Base-by-base conservation (phyloP, 2,888 invertebrate species). In the Tenthredo livida region DNA sequence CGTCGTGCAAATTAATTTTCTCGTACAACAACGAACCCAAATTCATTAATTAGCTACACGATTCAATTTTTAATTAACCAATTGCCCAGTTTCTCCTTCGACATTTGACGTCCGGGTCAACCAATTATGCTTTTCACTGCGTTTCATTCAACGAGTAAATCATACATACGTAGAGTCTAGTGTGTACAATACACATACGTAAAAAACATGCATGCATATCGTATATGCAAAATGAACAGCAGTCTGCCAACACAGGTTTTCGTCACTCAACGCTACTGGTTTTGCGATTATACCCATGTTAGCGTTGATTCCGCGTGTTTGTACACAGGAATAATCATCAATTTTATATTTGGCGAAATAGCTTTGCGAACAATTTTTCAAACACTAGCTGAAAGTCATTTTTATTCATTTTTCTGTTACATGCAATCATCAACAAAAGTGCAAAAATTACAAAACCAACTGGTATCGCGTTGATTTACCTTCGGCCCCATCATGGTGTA, bases 401-500 rank as follows among this genome's bases (percentile, higher is more conserved):
- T n/a, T 54, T n/a, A n/a, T 54, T 17, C 17, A 54, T 54, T 1
- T 54, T 6, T n/a, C 6, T 7, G 2, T 47, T 47, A 47, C 67
- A 67, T 15, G 12, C 17, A 15, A 12, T 15, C 15, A 58, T 10
- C 10, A 2, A 58, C 1, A 58, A 58, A 21, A 21, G 7, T 72
- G 1, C 12, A 12, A 7, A 12, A 12, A 21, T 43, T 73, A 5
- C 12, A 43, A 43, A 73, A 15, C 37, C n/a, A n/a, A 21, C 1
- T 25, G 3, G 21, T 43, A 25, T 25, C 25, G 12, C 21, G 43
- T 29, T 67, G 50, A 15, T 43, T 94, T 94, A 91, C 91, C 90
- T 91, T 91, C 10, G 90, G 88, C 0, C 97, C 97, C 95, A 96
- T 96, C 96, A 97, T 97, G 10, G 97, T 97, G 90, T 96, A 96